Evolutionary conservation across 2,113 vertebrate species (phyloP).

Genomic region (Amazona guildingii): DNA sequence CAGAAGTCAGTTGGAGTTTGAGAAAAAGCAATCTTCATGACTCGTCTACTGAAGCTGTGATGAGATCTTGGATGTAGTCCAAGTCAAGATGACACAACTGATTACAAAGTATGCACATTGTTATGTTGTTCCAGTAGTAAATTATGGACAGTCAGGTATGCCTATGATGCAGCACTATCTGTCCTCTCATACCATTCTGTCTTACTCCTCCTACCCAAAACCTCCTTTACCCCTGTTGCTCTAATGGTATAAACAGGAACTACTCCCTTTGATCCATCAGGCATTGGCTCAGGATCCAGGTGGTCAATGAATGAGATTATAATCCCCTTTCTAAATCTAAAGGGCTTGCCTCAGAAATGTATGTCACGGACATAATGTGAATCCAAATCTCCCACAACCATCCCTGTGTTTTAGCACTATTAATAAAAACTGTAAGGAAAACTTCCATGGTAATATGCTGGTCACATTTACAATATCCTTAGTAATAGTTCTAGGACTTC

Average conservation of each 20-base stretch:
- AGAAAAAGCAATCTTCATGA: background rate
- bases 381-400: background rate
- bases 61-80: background rate
- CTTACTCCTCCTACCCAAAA: background rate
- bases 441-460: background rate
- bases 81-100: background rate
- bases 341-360: background rate
- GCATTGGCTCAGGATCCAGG: background rate
- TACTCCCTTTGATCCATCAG: background rate
- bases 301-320: background rate
- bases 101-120: background rate
- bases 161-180: background rate
- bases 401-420: background rate
- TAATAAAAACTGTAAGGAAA: background rate
- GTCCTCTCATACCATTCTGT: background rate
- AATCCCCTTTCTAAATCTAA: background rate
- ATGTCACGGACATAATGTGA: background rate
- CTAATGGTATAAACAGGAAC: background rate
- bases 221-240: background rate
- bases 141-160: background rate
- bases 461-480: background rate
- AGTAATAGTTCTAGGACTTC: background rate
- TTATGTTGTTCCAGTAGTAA: background rate
- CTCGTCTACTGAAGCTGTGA: background rate
- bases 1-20: background rate